Conservation (phyloP, 2,888 invertebrate species). For the Sepiola atlantica region DNA sequence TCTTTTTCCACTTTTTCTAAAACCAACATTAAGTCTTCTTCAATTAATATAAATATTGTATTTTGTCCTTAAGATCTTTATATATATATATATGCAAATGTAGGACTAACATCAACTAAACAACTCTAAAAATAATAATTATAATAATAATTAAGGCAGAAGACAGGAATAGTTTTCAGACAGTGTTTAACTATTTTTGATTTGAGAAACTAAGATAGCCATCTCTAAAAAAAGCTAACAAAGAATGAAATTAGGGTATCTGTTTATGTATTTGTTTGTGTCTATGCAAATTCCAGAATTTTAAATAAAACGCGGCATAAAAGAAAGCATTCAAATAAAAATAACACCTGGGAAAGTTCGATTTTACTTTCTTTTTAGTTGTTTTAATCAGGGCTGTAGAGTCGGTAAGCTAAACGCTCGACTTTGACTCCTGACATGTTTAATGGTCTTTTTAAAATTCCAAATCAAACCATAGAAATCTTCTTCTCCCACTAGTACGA, state of each 20-base stretch:
- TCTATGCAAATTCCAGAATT: neutral
- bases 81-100: neutral
- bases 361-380: too few species aligned
- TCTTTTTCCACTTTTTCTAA: neutral
- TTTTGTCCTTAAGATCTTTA: neutral
- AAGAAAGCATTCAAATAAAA: neutral
- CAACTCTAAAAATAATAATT: too few species aligned
- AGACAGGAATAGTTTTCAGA: too few species aligned
- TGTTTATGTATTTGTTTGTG: neutral
- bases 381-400: too few species aligned
- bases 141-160: too few species aligned
- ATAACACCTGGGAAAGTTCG: neutral
- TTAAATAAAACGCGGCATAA: neutral
- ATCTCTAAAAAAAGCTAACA: neutral
- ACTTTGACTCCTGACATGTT: too few species aligned
- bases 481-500: too few species aligned
- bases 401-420: too few species aligned
- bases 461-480: too few species aligned
- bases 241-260: neutral
- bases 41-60: neutral
- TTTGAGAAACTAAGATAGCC: neutral
- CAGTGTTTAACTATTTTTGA: neutral
- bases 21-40: neutral
- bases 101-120: too few species aligned
- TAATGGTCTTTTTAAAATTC: too few species aligned